Percentiles rank a stretch among this genome's conserved stretches.
Conservation (phyloP, 53 echinoderm and acorn worm genomes). For the Holothuria leucospilota region DNA sequence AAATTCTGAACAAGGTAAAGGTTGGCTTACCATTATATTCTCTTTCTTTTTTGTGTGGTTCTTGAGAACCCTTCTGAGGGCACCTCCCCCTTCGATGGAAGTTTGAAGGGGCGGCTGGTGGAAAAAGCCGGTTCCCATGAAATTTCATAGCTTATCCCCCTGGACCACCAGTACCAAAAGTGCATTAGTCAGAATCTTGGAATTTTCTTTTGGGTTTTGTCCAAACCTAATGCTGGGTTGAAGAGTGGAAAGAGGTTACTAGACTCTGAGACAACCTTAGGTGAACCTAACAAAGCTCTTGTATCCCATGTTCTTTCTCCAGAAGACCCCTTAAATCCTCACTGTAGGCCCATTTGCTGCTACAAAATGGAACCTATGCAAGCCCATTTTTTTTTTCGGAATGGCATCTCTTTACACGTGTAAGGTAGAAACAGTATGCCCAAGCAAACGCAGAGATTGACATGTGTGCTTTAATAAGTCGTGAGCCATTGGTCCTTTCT, state of each 20-base stretch:
- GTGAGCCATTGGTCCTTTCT: conserved; percentile 6
- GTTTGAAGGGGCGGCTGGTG: neutral
- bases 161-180: neutral
- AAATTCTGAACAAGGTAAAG: neutral
- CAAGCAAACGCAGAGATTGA: neutral
- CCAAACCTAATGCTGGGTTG: neutral
- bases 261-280: conserved; percentile 7
- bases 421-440: conserved; percentile 5
- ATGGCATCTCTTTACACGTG: neutral
- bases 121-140: neutral
- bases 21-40: neutral
- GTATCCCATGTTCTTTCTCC: conserved; percentile 13
- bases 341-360: conserved; percentile 11
- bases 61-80: neutral
- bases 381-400: conserved; percentile 18
- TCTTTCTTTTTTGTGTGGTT: conserved; percentile 24
- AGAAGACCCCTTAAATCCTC: neutral
- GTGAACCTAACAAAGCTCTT: neutral
- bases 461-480: conserved; percentile 16
- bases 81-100: neutral
- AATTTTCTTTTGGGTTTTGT: too few species aligned
- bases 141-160: conserved; percentile 11
- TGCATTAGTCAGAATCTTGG: neutral
- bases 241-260: neutral
- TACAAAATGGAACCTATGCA: neutral